Conservation (phyloP, 2,797 vertebrate species). For the Phoxinus dragarum region DNA sequence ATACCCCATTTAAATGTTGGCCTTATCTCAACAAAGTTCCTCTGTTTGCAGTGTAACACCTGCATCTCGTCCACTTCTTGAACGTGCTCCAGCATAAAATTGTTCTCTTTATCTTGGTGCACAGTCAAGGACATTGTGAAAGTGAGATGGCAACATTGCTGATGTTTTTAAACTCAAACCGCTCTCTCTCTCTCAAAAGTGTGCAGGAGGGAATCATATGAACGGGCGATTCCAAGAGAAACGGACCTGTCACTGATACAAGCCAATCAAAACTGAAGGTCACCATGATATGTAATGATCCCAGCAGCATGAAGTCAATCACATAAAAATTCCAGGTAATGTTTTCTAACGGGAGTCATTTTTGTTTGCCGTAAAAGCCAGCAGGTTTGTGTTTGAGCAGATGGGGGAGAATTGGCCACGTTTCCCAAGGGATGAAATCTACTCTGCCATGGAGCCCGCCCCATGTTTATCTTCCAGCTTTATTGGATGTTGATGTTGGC, state of each 20-base stretch:
- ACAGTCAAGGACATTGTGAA: conserved; percentile 59
- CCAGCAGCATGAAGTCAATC: conserved; percentile 45
- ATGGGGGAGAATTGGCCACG: conserved; percentile 78
- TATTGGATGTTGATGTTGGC: conserved; percentile 85
- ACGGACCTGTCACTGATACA: conserved; percentile 17
- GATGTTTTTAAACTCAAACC: conserved; percentile 52
- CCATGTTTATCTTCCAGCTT: conserved; percentile 83
- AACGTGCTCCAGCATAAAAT: conserved; percentile 67
- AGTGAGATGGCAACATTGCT: conserved; percentile 55
- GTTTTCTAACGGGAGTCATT: conserved; percentile 52
- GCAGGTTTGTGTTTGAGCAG: conserved; percentile 82
- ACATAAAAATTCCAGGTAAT: conserved; percentile 57
- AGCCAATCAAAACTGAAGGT: conserved; percentile 46
- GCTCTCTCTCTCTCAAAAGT: conserved; percentile 46
- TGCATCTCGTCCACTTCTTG: conserved; percentile 63
- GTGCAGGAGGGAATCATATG: background rate
- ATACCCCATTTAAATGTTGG: conserved; percentile 67
- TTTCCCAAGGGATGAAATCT: conserved; percentile 80
- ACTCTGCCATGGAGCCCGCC: conserved; percentile 77
- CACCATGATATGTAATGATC: conserved; percentile 47
- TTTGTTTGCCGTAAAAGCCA: conserved; percentile 68
- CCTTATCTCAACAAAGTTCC: conserved; percentile 68
- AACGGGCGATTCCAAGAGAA: conserved; percentile 25
- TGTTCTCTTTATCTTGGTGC: conserved; percentile 62
- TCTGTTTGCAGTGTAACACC: conserved; percentile 72